These are phyloP conservation scores for Ibidorhyncha struthersii DNA, from an alignment of 2,113 vertebrate species.

Conservation along the genomic window DNA sequence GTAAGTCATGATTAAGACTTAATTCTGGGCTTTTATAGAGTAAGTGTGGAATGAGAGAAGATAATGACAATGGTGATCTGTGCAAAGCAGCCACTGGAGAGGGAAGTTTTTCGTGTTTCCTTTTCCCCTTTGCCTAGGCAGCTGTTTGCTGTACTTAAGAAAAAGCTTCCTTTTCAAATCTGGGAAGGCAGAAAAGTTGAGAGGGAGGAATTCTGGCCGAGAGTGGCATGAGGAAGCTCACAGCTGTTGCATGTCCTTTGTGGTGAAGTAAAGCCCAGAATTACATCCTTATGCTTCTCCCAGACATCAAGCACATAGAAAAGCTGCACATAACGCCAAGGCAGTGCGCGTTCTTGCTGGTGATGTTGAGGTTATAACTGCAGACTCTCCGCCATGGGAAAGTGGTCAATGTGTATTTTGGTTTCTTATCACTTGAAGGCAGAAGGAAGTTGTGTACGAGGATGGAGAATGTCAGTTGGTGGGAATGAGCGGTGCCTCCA, in stretches of 20 bases:
- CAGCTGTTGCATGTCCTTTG: neutral
- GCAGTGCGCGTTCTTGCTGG: neutral
- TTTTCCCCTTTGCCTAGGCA: neutral
- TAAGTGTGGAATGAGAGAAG: slow-evolving; percentile 12
- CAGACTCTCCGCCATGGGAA: neutral
- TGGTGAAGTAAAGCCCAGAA: neutral
- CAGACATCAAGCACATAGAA: fast-evolving
- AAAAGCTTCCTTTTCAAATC: slow-evolving; percentile 2
- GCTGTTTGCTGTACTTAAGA: neutral
- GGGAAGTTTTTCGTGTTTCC: neutral
- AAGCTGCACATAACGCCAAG: neutral
- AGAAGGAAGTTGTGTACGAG: slow-evolving; percentile 33
- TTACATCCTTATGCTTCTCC: neutral
- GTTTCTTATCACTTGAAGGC: slow-evolving; percentile 54
- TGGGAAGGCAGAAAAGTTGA: neutral
- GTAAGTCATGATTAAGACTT: slow-evolving; percentile 41
- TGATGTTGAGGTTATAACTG: slow-evolving; percentile 4
- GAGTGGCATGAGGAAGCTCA: neutral
- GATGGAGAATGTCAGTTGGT: slow-evolving; percentile 32
- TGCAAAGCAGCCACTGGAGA: neutral
- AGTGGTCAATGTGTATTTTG: slow-evolving; percentile 7
- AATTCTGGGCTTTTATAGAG: slow-evolving; percentile 14
- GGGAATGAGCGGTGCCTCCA: neutral
- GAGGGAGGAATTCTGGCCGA: neutral
- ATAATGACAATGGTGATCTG: slow-evolving; percentile 16